These are phyloP conservation scores for Tillus elongatus DNA, from an alignment of 2,888 invertebrate genomes.

Conservation along the genomic window DNA sequence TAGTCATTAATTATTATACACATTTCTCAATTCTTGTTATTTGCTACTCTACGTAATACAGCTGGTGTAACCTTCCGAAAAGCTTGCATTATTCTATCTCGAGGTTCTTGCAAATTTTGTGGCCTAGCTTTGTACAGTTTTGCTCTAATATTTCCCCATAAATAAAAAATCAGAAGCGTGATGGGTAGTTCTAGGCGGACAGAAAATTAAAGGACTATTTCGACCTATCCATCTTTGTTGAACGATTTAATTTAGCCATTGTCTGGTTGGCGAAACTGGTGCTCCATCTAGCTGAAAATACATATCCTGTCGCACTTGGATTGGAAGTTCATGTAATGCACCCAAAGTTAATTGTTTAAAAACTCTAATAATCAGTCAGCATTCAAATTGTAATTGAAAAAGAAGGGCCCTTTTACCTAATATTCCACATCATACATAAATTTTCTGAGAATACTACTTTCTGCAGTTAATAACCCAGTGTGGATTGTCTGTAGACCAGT, in stretches of 20 bases:
- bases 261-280: not conserved
- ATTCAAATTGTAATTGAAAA: slow-evolving; percentile 1
- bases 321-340: slow-evolving; percentile 2
- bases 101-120: slow-evolving; percentile 3
- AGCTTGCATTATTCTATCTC: slow-evolving; percentile 1
- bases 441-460: slow-evolving; percentile 1
- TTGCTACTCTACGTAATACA: slow-evolving; percentile 1
- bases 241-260: not conserved
- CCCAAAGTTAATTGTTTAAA: slow-evolving; percentile 2
- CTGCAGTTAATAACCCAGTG: too few species aligned
- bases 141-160: slow-evolving; percentile 1
- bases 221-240: not conserved
- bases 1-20: too few species aligned
- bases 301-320: slow-evolving; percentile 4
- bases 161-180: not conserved
- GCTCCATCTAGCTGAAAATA: slow-evolving; percentile 2
- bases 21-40: too few species aligned
- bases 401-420: slow-evolving; percentile 1
- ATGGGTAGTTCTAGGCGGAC: not conserved
- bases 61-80: slow-evolving; percentile 2
- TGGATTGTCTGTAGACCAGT: too few species aligned
- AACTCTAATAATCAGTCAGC: slow-evolving; percentile 2
- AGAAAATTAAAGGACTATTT: not conserved
- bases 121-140: slow-evolving; percentile 3
- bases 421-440: slow-evolving; percentile 1